Evolutionary conservation across 2,113 vertebrate genomes (phyloP).

Genomic region (Urocynchramus pylzowi): DNA sequence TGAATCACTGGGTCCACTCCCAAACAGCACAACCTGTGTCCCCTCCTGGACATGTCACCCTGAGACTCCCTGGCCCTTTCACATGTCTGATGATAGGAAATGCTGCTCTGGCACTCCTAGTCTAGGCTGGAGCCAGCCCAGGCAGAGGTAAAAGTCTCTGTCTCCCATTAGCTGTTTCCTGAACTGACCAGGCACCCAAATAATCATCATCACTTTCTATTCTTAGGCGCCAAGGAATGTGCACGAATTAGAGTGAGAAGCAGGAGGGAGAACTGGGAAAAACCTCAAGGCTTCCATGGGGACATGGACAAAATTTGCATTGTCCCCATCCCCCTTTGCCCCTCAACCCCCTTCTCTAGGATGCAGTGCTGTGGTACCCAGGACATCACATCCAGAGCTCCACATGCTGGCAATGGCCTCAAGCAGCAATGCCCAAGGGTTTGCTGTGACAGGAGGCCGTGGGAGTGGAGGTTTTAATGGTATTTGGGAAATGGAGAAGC

Average conservation of each 20-base stretch:
- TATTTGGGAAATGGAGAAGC: background rate
- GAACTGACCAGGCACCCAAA: slow-evolving; percentile 32
- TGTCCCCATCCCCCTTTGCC: background rate
- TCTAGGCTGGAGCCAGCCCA: background rate
- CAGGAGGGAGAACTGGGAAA: background rate
- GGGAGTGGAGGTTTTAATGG: background rate
- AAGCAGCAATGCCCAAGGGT: background rate
- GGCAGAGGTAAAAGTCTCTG: slow-evolving; percentile 36
- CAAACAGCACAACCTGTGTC: background rate
- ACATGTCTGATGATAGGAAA: background rate
- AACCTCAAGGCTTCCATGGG: background rate
- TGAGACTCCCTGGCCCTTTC: background rate
- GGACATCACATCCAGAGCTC: background rate
- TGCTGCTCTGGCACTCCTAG: background rate
- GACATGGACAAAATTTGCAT: fast-evolving
- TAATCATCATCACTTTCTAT: background rate
- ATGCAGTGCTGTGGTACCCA: background rate
- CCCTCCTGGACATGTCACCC: background rate
- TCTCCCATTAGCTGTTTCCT: slow-evolving; percentile 41
- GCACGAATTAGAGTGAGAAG: background rate
- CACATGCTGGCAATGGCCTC: fast-evolving
- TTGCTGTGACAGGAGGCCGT: background rate
- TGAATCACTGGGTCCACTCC: background rate
- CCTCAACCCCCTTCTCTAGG: background rate
- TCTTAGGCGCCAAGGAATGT: background rate